Percentiles rank a stretch among this genome's conserved stretches.
These are phyloP conservation scores for Corvus moneduloides DNA, from an alignment of 2,113 vertebrate species.

Conservation along the genomic window DNA sequence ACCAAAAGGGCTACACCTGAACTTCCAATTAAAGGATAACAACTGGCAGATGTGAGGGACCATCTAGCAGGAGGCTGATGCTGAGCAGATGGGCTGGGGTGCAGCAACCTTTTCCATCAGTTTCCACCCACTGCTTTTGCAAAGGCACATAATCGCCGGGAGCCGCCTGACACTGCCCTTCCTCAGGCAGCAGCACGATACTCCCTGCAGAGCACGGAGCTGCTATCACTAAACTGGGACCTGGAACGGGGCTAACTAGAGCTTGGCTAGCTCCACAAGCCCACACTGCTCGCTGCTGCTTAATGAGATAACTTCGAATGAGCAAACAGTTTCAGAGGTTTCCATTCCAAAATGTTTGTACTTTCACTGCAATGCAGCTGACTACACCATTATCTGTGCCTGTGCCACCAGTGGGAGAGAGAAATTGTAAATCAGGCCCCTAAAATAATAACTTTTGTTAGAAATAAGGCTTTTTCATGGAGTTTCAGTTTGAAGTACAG, in stretches of 20 bases:
- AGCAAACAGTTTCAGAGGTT: not conserved
- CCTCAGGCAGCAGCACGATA: not conserved
- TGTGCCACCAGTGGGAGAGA: not conserved
- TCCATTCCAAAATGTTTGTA: not conserved
- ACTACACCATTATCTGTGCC: not conserved
- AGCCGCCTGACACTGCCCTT: not conserved
- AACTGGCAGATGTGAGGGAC: conserved; percentile 50
- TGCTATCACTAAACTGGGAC: not conserved
- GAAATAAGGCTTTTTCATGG: not conserved
- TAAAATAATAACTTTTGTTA: not conserved
- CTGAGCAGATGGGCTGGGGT: conserved; percentile 49
- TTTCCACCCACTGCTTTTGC: conserved; percentile 4
- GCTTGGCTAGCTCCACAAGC: not conserved
- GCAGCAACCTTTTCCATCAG: not conserved
- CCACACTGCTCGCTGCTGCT: not conserved
- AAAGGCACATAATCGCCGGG: not conserved
- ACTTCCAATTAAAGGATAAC: conserved; percentile 23
- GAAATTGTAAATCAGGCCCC: not conserved
- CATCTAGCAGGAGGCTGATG: conserved; percentile 22
- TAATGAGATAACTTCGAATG: not conserved
- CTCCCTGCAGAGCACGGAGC: not conserved
- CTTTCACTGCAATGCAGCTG: not conserved
- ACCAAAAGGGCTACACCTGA: conserved; percentile 40
- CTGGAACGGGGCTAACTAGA: not conserved
- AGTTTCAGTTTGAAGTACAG: not conserved